These are phyloP conservation scores for Grus americana DNA, from an alignment of 2,113 vertebrate species.

Conservation along the genomic window DNA sequence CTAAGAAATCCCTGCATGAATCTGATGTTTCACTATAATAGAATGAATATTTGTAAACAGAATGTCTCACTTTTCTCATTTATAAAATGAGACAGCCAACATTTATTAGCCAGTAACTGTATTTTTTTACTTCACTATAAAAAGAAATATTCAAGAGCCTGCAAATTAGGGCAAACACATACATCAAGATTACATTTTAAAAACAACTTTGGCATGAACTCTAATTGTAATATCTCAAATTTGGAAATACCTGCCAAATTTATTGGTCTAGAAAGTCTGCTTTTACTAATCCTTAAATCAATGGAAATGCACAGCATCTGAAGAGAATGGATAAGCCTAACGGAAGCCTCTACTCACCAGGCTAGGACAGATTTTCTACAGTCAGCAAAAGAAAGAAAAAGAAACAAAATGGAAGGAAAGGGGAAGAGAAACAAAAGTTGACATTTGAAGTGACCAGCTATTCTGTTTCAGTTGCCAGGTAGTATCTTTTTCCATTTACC, in stretches of 20 bases:
- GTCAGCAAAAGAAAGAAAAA: conserved; percentile 80
- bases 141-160: not conserved
- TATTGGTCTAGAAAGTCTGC: not conserved
- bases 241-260: not conserved
- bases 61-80: not conserved
- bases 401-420: conserved; percentile 66
- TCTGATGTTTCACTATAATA: not conserved
- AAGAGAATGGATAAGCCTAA: conserved; percentile 66
- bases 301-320: conserved; percentile 82
- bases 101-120: not conserved
- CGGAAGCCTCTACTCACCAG: conserved; percentile 86
- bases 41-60: not conserved
- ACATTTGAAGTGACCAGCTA: conserved; percentile 63
- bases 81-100: not conserved
- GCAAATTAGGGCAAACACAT: not conserved
- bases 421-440: conserved; percentile 72
- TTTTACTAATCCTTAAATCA: not conserved
- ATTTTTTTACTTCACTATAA: not conserved
- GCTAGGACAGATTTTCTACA: conserved; percentile 94
- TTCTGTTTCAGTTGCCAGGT: conserved; percentile 34
- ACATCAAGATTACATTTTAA: not conserved
- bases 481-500: not conserved
- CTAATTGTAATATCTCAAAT: not conserved
- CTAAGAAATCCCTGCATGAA: not conserved
- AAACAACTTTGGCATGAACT: not conserved